Evolutionary conservation across 2,888 invertebrate species (phyloP).

Genomic region (Hypomecis atomaria): DNA sequence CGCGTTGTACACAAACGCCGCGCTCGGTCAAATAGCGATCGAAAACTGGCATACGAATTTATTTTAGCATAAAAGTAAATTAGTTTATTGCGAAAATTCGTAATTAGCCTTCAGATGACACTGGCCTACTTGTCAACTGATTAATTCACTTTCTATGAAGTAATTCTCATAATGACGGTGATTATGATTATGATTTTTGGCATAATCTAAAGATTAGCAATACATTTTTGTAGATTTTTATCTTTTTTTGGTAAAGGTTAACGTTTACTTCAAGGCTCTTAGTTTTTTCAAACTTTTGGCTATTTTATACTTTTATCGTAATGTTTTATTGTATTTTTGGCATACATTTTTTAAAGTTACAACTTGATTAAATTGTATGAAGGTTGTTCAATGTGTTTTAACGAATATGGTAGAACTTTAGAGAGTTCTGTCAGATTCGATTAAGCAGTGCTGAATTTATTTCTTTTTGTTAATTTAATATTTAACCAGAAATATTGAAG

Average conservation of each 20-base stretch:
- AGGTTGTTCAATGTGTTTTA: no score
- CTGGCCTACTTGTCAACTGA: constrained; percentile 44
- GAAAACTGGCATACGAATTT: constrained; percentile 52
- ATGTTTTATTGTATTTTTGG: not conserved
- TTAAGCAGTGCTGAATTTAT: no score
- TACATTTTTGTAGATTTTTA: no score
- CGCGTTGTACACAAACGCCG: constrained; percentile 36
- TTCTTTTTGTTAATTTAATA: no score
- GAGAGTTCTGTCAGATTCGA: no score
- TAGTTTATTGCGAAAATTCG: constrained; percentile 55
- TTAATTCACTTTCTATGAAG: constrained; percentile 32
- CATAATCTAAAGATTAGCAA: not conserved
- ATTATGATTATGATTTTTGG: constrained; percentile 13
- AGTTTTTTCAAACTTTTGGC: not conserved
- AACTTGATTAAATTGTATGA: no score
- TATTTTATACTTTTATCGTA: not conserved
- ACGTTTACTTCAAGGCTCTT: not conserved
- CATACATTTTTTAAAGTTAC: no score
- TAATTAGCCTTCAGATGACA: constrained; percentile 56
- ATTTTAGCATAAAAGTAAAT: constrained; percentile 57
- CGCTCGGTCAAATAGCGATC: constrained; percentile 46
- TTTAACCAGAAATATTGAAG: no score
- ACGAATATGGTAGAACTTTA: no score
- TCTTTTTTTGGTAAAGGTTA: no score
- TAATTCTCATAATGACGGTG: constrained; percentile 12